Conservation (phyloP, 2,113 vertebrate genomes). For the Paralichthys olivaceus region DNA sequence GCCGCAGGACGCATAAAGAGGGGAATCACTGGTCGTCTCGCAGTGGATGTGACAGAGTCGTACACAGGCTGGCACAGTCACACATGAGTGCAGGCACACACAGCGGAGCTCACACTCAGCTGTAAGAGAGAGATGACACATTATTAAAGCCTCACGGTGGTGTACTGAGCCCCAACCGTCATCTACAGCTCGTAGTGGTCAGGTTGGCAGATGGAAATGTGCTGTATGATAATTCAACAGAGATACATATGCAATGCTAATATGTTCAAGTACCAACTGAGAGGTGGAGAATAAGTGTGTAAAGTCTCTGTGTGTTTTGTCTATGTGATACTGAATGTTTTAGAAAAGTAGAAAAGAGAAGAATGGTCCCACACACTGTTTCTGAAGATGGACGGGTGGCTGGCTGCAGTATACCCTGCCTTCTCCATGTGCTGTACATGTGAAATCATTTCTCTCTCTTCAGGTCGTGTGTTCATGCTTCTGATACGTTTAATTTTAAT, state of each 20-base stretch:
- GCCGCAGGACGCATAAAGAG: constrained; percentile 36
- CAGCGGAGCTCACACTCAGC: constrained; percentile 37
- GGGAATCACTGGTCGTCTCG: constrained; percentile 33
- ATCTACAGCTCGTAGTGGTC: constrained; percentile 48
- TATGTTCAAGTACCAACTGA: background rate
- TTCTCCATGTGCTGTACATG: too few species aligned
- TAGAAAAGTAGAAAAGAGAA: too few species aligned
- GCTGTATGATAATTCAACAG: constrained; percentile 32
- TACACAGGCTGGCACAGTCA: constrained; percentile 16
- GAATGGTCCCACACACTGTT: too few species aligned
- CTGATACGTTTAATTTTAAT: too few species aligned
- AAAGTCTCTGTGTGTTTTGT: background rate
- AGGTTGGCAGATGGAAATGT: constrained; percentile 13
- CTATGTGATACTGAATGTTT: background rate
- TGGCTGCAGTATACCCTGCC: too few species aligned
- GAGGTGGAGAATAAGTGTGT: background rate
- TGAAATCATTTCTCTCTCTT: too few species aligned
- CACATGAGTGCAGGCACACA: background rate
- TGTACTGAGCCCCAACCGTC: constrained; percentile 29
- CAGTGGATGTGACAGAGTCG: constrained; percentile 47
- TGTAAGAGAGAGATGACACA: constrained; percentile 51
- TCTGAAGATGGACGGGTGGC: too few species aligned
- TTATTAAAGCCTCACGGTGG: constrained; percentile 62
- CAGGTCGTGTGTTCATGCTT: too few species aligned
- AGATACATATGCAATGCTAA: background rate